phyloP scores from a whole-genome alignment of 1,140 invertebrate species.

The Reticulitermes speratus region DNA sequence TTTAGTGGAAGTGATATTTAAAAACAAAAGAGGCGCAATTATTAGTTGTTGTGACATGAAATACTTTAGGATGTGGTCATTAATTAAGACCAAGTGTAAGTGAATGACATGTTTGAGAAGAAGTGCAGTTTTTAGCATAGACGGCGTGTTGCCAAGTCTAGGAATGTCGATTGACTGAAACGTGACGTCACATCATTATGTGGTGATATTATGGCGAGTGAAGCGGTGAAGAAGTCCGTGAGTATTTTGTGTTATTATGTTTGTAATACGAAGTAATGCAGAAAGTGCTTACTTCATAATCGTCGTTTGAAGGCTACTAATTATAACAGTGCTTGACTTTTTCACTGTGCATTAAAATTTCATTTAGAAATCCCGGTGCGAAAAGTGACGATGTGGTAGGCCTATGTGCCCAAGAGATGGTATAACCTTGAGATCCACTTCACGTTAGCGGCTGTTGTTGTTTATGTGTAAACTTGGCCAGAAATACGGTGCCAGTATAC shows the following conservation, averaged over 20 bases:
- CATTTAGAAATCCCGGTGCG: slow-evolving; percentile 34
- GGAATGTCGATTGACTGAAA: slow-evolving; percentile 34
- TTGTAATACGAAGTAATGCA: slow-evolving; percentile 33
- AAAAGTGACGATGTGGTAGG: slow-evolving; percentile 29
- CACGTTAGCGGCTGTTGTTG: slow-evolving; percentile 28
- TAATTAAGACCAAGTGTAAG: not conserved
- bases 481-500: not conserved
- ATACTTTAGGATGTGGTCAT: not conserved
- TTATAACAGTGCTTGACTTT: not conserved
- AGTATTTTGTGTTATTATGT: slow-evolving; percentile 30
- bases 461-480: slow-evolving; percentile 31
- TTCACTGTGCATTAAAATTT: slow-evolving; percentile 33
- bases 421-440: slow-evolving; percentile 32
- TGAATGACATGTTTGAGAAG: not conserved
- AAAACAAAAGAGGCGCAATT: slow-evolving; percentile 18
- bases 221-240: slow-evolving; percentile 33
- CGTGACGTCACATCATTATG: slow-evolving; percentile 36
- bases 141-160: slow-evolving; percentile 32
- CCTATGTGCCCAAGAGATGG: slow-evolving; percentile 22
- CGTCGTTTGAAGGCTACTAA: not conserved
- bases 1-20: not conserved
- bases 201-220: slow-evolving; percentile 35
- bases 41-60: slow-evolving; percentile 21
- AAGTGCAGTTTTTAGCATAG: slow-evolving; percentile 3
- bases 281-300: not conserved